phyloP scores from a whole-genome alignment of 2,113 vertebrate genomes.

The Psilopogon haemacephalus region DNA sequence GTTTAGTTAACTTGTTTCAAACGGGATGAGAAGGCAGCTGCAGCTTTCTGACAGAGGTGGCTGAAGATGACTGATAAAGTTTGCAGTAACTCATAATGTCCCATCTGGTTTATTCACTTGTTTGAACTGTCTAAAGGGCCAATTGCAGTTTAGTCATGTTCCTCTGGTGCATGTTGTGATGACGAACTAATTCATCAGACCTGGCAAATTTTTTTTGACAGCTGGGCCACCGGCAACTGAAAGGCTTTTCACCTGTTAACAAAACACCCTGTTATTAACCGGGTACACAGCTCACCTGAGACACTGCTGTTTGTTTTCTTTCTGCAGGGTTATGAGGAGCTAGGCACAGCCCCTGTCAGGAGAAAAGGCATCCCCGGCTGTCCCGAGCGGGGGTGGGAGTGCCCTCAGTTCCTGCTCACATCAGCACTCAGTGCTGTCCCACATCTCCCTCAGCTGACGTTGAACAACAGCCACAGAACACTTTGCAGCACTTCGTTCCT shows the following conservation, averaged over 20 bases:
- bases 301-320: neutral
- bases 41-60: slow-evolving; percentile 58
- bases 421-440: neutral
- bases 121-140: slow-evolving; percentile 81
- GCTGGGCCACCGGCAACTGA: slow-evolving; percentile 96
- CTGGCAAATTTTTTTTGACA: slow-evolving; percentile 99
- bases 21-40: slow-evolving; percentile 10
- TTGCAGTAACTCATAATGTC: slow-evolving; percentile 59
- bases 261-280: slow-evolving; percentile 70
- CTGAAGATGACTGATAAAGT: slow-evolving; percentile 46
- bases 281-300: neutral
- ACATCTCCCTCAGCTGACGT: neutral
- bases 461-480: neutral
- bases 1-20: slow-evolving; percentile 60
- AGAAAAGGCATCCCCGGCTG: neutral
- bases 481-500: neutral
- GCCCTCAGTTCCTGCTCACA: neutral
- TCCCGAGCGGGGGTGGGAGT: neutral
- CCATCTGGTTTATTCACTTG: slow-evolving; percentile 51
- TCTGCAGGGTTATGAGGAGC: neutral
- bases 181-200: slow-evolving; percentile 96
- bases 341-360: neutral
- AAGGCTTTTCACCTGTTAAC: slow-evolving; percentile 96
- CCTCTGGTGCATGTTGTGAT: slow-evolving; percentile 99
- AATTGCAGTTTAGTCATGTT: slow-evolving; percentile 96